phyloP scores from a whole-genome alignment of 1,140 invertebrate genomes.

The Dendrolimus punctatus region DNA sequence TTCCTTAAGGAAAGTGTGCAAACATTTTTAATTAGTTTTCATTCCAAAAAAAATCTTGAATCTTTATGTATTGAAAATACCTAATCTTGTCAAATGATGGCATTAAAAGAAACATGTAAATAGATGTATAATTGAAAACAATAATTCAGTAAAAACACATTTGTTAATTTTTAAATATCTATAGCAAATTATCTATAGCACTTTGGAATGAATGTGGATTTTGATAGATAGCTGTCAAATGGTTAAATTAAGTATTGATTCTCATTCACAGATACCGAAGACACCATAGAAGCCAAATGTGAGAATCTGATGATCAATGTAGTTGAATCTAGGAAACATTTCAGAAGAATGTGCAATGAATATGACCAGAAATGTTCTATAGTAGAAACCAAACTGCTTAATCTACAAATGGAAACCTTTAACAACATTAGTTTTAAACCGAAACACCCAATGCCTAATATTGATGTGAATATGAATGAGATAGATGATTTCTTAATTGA shows the following conservation, averaged over 20 bases:
- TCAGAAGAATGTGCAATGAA: constrained; percentile 47
- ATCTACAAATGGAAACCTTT: constrained; percentile 37
- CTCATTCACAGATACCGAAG: constrained; percentile 25
- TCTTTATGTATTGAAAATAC: too few species aligned
- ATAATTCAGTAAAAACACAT: too few species aligned
- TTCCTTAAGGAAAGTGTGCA: too few species aligned
- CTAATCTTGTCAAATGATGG: too few species aligned
- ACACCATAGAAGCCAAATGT: constrained; percentile 39
- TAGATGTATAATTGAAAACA: too few species aligned
- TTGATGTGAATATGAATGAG: constrained; percentile 29
- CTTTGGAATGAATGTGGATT: too few species aligned
- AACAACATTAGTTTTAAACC: constrained; percentile 35
- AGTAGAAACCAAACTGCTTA: constrained; percentile 46
- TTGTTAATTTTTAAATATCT: too few species aligned
- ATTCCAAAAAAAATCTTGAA: too few species aligned
- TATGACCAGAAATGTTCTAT: constrained; percentile 42
- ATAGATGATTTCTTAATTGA: constrained; percentile 34
- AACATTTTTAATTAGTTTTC: too few species aligned
- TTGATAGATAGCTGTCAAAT: too few species aligned
- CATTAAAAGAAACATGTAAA: too few species aligned
- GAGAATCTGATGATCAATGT: constrained; percentile 54
- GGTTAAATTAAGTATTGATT: constrained; percentile 3
- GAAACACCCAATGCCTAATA: constrained; percentile 25
- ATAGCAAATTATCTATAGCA: too few species aligned
- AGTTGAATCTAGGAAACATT: constrained; percentile 47